Percentiles rank a stretch among this genome's conserved stretches.
Conservation (phyloP, 2,797 vertebrate species). For the Agapornis canus region DNA sequence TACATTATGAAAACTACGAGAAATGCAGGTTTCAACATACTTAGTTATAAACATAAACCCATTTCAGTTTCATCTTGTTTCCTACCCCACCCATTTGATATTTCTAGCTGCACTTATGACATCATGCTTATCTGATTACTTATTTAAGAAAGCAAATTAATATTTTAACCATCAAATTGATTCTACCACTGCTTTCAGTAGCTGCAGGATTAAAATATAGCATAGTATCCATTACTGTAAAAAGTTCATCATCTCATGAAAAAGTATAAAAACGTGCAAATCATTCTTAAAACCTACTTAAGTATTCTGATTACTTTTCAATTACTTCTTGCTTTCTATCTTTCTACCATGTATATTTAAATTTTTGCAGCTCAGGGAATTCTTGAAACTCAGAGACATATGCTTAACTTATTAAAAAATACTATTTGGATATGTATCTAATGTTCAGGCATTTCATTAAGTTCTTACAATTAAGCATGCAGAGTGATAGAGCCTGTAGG, state of each 20-base stretch:
- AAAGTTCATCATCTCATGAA: not conserved
- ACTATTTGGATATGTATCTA: not conserved
- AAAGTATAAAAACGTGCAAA: constrained; percentile 16
- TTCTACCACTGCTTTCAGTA: not conserved
- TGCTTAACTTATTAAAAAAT: not conserved
- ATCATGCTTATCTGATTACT: constrained; percentile 30
- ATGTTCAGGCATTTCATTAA: not conserved
- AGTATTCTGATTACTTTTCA: not conserved
- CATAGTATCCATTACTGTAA: not conserved
- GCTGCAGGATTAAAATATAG: not conserved
- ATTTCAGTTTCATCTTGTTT: not conserved
- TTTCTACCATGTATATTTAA: not conserved
- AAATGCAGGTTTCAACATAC: not conserved
- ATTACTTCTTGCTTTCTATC: not conserved
- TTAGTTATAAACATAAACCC: not conserved
- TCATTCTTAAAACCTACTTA: constrained; percentile 5
- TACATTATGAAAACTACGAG: not conserved
- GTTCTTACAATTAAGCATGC: not conserved
- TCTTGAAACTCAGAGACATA: not conserved
- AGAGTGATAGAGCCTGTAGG: not conserved
- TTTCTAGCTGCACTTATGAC: not conserved
- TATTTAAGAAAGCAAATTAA: constrained; percentile 32
- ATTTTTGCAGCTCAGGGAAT: not conserved
- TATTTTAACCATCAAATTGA: not conserved
- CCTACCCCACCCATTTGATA: not conserved